Conservation (phyloP, 2,113 vertebrate genomes). For the Motacilla alba region DNA sequence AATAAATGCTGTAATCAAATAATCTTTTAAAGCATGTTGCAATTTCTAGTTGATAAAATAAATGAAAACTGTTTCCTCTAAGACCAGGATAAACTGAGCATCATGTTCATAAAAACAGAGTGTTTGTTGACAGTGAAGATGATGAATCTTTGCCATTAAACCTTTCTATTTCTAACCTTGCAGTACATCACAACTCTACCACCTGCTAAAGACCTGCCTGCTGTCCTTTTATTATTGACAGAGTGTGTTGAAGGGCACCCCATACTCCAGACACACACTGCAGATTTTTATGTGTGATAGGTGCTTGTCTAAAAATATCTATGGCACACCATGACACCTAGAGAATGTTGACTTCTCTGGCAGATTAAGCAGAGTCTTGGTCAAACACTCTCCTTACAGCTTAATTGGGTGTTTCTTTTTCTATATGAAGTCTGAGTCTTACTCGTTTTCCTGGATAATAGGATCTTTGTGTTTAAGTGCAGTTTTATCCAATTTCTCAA, state of each 20-base stretch:
- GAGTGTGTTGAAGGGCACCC: background rate
- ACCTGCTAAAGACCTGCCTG: background rate
- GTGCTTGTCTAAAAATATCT: background rate
- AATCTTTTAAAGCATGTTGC: background rate
- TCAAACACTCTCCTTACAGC: background rate
- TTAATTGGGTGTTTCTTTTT: background rate
- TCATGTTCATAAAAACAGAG: accelerated
- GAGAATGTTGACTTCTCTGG: background rate
- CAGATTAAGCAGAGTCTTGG: background rate
- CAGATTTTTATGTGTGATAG: background rate
- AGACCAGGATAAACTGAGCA: background rate
- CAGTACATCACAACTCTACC: background rate
- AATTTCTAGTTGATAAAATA: background rate
- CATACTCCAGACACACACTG: background rate
- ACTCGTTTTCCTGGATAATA: background rate
- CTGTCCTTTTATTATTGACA: background rate
- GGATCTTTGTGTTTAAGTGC: background rate
- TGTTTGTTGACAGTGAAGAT: background rate
- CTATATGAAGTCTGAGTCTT: background rate
- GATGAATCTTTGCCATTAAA: background rate
- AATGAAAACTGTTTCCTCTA: background rate
- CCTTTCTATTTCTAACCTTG: background rate
- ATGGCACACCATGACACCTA: background rate
- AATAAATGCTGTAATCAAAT: background rate
- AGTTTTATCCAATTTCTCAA: background rate